Evolutionary conservation across 2,113 vertebrate species (phyloP).

Genomic region (Mugil cephalus): DNA sequence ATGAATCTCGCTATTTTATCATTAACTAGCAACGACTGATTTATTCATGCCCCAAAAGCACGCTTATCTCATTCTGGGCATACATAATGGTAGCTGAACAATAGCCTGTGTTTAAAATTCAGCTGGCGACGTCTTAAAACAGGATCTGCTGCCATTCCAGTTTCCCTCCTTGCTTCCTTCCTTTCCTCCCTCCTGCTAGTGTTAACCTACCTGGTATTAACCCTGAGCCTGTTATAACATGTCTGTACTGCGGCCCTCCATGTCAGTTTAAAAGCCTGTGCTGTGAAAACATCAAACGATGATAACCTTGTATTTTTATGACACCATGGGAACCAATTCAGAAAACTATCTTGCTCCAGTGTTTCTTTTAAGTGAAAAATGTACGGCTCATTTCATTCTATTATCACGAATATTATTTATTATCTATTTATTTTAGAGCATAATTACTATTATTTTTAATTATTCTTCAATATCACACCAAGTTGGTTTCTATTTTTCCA

Average conservation of each 20-base stretch:
- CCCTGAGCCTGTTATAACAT: slow-evolving; percentile 22
- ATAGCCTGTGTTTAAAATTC: slow-evolving; percentile 62
- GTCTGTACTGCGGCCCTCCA: not conserved
- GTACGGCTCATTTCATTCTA: too few relatives aligned
- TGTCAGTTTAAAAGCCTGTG: too few relatives aligned
- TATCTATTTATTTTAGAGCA: too few relatives aligned
- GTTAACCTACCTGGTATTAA: slow-evolving; percentile 60
- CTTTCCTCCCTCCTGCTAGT: slow-evolving; percentile 48
- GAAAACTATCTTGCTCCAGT: too few relatives aligned
- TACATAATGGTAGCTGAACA: slow-evolving; percentile 46
- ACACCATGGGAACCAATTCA: too few relatives aligned
- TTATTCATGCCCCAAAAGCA: not conserved
- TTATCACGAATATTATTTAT: too few relatives aligned
- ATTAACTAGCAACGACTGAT: not conserved
- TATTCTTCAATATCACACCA: too few relatives aligned
- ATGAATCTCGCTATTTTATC: not conserved
- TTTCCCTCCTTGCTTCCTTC: slow-evolving; percentile 71
- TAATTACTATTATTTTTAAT: too few relatives aligned
- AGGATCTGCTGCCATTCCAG: slow-evolving; percentile 71
- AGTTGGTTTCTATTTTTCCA: too few relatives aligned
- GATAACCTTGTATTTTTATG: too few relatives aligned
- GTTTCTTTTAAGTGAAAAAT: too few relatives aligned
- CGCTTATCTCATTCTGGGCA: slow-evolving; percentile 12
- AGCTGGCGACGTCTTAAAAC: slow-evolving; percentile 40
- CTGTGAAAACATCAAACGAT: too few relatives aligned